Evolutionary conservation across 2,113 vertebrate species (phyloP), one percentile per base, ranked within the genome.

Genomic region (Dunckerocampus dactyliophorus): DNA sequence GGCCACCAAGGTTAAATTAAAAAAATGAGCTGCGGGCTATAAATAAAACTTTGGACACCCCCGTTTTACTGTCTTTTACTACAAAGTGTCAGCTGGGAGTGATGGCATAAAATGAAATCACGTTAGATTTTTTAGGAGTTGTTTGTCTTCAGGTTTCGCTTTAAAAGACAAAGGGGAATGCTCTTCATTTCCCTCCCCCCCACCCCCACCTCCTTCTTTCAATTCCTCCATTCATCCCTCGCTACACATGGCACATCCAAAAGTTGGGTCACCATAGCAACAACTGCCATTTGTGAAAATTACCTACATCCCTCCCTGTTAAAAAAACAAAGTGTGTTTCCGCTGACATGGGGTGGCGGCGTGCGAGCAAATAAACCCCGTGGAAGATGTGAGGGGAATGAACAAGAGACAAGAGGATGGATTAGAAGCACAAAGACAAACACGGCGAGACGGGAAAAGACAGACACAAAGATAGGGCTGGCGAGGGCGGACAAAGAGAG

Each of bases 201-300:
- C 55, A 55, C 68, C 65, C 45, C 51, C 66, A 62, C 59, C 71
- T 46, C 72, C 62, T 50, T 69, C 69, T 62, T 62, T 80, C 66
- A 69, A 68, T 83, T 72, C 69, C 52, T 85, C 79, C 72, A 78
- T 86, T 83, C 80, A 87, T 80, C 75, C 76, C 67, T 74, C 59
- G 37, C 75, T 66, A 75, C 82, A 55, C 67, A 78, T 59, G 21
- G 78, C 76, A 85, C 86, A 89, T 81, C 86, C 83, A 75, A 90
- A 90, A 90, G 85, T 89, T 90, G 85, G 82, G 85, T 90, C 83
- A 28, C 88, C 89, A 90, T 91, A 87, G 90, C 88, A 91, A 91
- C 88, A 90, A 84, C 89, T 88, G 82, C 83, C 69, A 61, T 89
- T 82, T 87, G 87, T 71, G 22, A 88, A 90, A 88, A 87, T 83